These are phyloP conservation scores for Cyrtodaria siliqua DNA, from an alignment of 2,888 invertebrate genomes.

Conservation along the genomic window DNA sequence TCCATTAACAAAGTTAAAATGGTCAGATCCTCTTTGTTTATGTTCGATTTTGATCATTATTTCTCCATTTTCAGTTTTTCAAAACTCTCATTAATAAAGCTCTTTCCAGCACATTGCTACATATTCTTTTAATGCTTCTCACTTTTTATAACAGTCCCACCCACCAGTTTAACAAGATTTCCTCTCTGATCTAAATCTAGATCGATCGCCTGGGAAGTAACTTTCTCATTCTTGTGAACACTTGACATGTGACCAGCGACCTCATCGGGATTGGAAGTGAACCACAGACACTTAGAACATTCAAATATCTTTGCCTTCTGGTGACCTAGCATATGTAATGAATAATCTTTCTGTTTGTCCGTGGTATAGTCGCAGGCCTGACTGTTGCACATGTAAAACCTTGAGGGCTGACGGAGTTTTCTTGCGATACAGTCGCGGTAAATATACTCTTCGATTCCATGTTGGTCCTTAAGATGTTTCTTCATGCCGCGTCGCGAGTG, in stretches of 20 bases:
- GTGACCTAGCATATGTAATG: constrained; percentile 65
- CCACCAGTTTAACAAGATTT: constrained; percentile 52
- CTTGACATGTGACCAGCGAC: constrained; percentile 55
- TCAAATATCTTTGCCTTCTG: constrained; percentile 67
- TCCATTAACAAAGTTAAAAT: too few relatives aligned
- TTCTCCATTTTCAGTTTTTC: too few relatives aligned
- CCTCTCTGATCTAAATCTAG: constrained; percentile 59
- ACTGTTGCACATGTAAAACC: constrained; percentile 71
- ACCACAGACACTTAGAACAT: constrained; percentile 71
- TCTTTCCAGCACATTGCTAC: too few relatives aligned
- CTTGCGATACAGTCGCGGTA: constrained; percentile 70
- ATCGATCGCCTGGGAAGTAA: constrained; percentile 55
- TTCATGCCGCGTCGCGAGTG: constrained; percentile 65
- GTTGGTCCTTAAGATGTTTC: constrained; percentile 64
- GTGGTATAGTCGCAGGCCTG: constrained; percentile 60
- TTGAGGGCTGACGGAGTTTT: constrained; percentile 60
- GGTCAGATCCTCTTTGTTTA: too few relatives aligned
- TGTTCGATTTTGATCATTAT: too few relatives aligned
- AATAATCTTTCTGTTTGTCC: constrained; percentile 60
- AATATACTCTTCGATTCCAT: constrained; percentile 66
- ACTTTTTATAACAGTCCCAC: constrained; percentile 64
- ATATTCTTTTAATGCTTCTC: constrained; percentile 52
- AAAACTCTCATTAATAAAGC: too few relatives aligned
- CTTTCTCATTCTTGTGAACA: constrained; percentile 49
- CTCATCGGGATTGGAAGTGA: constrained; percentile 43